phyloP scores from a whole-genome alignment of 2,888 invertebrate species.

The Steromphala cineraria region DNA sequence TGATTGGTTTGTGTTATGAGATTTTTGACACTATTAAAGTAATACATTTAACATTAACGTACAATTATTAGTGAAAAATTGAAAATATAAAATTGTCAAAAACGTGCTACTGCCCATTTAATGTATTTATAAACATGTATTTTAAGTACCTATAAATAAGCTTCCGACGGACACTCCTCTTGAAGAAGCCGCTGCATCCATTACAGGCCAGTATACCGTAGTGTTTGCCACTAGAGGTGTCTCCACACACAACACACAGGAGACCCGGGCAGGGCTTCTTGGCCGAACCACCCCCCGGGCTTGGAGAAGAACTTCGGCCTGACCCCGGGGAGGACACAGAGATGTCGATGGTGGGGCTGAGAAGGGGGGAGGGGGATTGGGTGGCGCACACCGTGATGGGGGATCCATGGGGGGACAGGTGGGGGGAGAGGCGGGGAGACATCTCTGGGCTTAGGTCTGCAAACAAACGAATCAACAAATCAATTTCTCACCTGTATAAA shows the following conservation, averaged over 20 bases:
- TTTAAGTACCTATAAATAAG: constrained; percentile 91
- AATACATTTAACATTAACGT: too few species aligned
- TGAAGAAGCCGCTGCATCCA: constrained; percentile 99
- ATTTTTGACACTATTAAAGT: too few species aligned
- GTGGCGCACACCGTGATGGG: constrained; percentile 16
- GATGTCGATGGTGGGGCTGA: constrained; percentile 29
- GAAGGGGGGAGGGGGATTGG: constrained; percentile 23
- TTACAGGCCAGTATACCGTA: constrained; percentile 98
- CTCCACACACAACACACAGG: constrained; percentile 94
- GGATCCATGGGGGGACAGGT: constrained; percentile 14
- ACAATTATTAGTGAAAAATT: too few species aligned
- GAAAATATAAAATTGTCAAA: too few species aligned
- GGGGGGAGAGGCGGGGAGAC: constrained; percentile 6
- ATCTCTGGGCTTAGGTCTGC: not conserved
- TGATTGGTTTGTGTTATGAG: too few species aligned
- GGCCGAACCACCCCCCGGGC: constrained; percentile 45
- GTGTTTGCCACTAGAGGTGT: constrained; percentile 97
- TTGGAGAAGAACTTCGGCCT: constrained; percentile 26
- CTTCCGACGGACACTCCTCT: constrained; percentile 94
- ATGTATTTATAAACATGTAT: too few species aligned
- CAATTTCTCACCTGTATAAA: too few species aligned
- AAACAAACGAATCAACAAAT: not conserved
- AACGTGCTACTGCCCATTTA: too few species aligned
- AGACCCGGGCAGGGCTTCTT: constrained; percentile 81
- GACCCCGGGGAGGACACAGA: constrained; percentile 46